Evolutionary conservation across 2,797 vertebrate genomes (phyloP).

Genomic region (Scolopax bukidnonensis): DNA sequence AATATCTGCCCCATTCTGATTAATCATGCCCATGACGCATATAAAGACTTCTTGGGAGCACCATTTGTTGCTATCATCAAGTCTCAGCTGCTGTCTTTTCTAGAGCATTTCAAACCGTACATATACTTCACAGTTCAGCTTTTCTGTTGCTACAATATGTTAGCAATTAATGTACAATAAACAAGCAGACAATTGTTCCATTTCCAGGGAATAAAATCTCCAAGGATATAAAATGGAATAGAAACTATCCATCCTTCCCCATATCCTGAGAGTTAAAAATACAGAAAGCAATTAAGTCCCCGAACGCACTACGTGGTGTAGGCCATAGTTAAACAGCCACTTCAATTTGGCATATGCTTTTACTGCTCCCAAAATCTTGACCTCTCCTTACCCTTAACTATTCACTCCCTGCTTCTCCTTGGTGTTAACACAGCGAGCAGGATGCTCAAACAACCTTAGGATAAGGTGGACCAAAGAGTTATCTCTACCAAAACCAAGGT

Average conservation of each 20-base stretch:
- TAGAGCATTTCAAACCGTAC: background rate
- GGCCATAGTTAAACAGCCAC: background rate
- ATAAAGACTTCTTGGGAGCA: background rate
- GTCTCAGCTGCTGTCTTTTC: constrained; percentile 4
- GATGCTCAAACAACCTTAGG: background rate
- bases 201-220: constrained; percentile 56
- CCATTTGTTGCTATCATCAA: background rate
- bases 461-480: background rate
- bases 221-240: constrained; percentile 10
- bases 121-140: background rate
- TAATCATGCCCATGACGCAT: background rate
- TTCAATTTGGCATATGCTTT: background rate
- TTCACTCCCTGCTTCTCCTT: background rate
- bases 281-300: background rate
- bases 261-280: background rate
- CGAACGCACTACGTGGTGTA: background rate
- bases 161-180: constrained; percentile 57
- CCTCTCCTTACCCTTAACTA: background rate
- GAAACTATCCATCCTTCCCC: background rate
- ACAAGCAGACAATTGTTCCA: constrained; percentile 46
- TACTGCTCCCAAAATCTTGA: background rate
- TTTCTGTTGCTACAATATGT: constrained; percentile 40
- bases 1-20: background rate
- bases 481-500: background rate
- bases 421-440: background rate